A percentile compares a stretch with the other conserved stretches of the same genome.
Evolutionary conservation across 2,888 invertebrate genomes (phyloP).

Genomic region (Hyalella azteca): DNA sequence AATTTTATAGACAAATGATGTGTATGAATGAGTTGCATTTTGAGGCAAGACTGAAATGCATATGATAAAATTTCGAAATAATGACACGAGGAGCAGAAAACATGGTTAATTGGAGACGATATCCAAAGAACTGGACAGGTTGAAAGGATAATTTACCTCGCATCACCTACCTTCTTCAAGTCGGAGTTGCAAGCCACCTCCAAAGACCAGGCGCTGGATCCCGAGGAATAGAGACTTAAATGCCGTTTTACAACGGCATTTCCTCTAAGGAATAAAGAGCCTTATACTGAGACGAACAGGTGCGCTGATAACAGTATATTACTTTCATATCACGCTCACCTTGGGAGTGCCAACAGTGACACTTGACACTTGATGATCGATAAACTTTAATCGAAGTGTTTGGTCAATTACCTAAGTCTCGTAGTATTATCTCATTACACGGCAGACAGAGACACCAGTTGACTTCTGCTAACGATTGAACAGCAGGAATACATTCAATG

Average conservation of each 20-base stretch:
- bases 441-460: not conserved
- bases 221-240: conserved; percentile 10
- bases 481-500: conserved; percentile 10
- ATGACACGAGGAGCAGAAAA: not conserved
- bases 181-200: conserved; percentile 36
- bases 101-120: conserved; percentile 25
- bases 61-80: not conserved
- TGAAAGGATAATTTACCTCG: conserved; percentile 35
- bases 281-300: not conserved
- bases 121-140: conserved; percentile 35
- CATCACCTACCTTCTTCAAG: conserved; percentile 34
- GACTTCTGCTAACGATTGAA: not conserved
- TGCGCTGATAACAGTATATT: not conserved
- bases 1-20: no score
- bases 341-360: not conserved
- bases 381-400: not conserved
- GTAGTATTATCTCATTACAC: not conserved
- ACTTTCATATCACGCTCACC: not conserved
- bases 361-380: not conserved
- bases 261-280: conserved; percentile 1
- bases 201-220: conserved; percentile 17
- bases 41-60: not conserved
- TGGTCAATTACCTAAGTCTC: not conserved
- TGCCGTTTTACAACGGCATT: conserved; percentile 10
- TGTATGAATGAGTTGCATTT: not conserved